phyloP scores from a whole-genome alignment of 2,888 invertebrate genomes.

The Nemoura dubitans region DNA sequence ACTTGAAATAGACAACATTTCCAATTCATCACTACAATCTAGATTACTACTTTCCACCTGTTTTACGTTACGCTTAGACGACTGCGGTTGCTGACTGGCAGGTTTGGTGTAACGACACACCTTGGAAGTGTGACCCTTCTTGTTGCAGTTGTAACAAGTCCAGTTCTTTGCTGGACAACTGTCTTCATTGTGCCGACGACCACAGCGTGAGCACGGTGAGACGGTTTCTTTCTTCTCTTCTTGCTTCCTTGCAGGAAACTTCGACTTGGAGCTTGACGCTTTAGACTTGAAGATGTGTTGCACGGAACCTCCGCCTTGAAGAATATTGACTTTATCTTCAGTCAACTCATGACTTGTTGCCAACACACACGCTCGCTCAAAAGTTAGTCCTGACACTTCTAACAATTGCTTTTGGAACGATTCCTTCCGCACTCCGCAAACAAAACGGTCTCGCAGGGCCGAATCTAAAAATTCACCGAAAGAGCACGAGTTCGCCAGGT shows the following conservation, averaged over 20 bases:
- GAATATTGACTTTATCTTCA: constrained; percentile 39
- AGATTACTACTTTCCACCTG: too few species aligned
- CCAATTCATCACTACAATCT: too few species aligned
- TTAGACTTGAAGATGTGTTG: background rate
- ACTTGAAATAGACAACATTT: background rate
- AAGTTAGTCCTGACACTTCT: too few species aligned
- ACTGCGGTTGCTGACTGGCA: background rate
- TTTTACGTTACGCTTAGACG: background rate
- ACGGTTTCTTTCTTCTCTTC: too few species aligned
- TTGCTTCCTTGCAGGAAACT: too few species aligned
- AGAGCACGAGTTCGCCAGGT: constrained; percentile 52
- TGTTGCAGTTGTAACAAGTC: too few species aligned
- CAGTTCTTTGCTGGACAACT: too few species aligned
- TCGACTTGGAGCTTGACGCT: background rate
- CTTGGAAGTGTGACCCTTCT: too few species aligned
- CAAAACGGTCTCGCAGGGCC: constrained; percentile 51
- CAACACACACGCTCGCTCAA: constrained; percentile 49
- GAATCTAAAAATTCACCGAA: constrained; percentile 53
- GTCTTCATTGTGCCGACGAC: too few species aligned
- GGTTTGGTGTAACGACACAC: too few species aligned
- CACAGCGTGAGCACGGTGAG: too few species aligned
- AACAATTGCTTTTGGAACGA: constrained; percentile 51
- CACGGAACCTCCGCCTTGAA: background rate
- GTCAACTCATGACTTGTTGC: constrained; percentile 48
- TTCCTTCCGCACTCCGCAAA: constrained; percentile 52